phyloP scores from a whole-genome alignment of 2,888 invertebrate species.

The Dorcus parallelipipedus region DNA sequence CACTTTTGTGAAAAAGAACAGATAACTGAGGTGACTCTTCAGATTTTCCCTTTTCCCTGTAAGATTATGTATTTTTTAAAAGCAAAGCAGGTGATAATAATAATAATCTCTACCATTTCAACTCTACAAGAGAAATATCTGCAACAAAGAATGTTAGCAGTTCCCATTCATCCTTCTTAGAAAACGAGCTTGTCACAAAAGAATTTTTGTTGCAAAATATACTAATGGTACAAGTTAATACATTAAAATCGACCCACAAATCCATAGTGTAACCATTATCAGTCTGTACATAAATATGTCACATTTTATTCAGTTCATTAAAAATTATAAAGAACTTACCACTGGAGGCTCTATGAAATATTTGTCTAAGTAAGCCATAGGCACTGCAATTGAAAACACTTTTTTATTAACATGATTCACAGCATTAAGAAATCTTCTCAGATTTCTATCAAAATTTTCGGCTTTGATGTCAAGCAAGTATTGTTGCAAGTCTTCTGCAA shows the following conservation, averaged over 20 bases:
- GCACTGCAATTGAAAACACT: constrained; percentile 5
- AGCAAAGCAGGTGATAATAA: neutral
- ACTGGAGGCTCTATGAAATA: constrained; percentile 2
- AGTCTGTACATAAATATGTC: neutral
- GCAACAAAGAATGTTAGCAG: constrained; percentile 6
- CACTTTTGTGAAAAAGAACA: too few species aligned
- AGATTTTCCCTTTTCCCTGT: too few species aligned
- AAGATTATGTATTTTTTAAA: too few species aligned
- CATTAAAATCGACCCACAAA: constrained; percentile 11
- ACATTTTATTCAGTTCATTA: neutral
- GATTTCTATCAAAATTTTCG: constrained; percentile 3
- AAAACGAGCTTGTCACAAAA: neutral
- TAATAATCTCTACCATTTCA: constrained; percentile 3
- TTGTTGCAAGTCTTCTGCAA: constrained; percentile 4
- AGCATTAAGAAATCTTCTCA: constrained; percentile 4
- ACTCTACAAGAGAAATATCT: constrained; percentile 7
- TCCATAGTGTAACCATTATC: neutral
- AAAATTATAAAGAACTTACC: neutral
- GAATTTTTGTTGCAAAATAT: constrained; percentile 4
- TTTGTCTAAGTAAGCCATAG: constrained; percentile 4
- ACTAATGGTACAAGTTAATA: constrained; percentile 1
- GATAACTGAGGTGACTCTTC: too few species aligned
- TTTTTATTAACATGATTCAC: constrained; percentile 3
- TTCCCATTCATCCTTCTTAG: constrained; percentile 4
- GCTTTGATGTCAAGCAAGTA: constrained; percentile 2